These are phyloP conservation scores for Heteractis magnifica DNA, from an alignment of 92 coral and sea anemone genomes.

Conservation along the genomic window DNA sequence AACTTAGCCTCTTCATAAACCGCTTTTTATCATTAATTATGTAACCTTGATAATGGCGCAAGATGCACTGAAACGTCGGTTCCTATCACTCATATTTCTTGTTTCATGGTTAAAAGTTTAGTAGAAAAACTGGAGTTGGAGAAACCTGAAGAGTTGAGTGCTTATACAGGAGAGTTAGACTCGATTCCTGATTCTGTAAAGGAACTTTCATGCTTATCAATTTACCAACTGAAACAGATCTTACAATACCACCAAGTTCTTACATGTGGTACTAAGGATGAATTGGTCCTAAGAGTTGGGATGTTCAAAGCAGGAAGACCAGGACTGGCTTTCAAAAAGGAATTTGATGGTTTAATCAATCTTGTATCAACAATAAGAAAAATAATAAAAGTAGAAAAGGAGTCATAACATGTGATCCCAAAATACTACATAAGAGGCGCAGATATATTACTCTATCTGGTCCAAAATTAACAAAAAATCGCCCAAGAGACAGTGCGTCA, in stretches of 20 bases:
- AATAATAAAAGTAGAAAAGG: no score
- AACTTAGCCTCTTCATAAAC: no score
- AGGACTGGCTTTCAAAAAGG: neutral
- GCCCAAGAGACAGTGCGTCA: slow-evolving; percentile 42
- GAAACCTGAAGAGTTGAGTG: neutral
- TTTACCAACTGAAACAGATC: slow-evolving; percentile 2
- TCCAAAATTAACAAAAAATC: slow-evolving; percentile 16
- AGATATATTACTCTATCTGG: slow-evolving; percentile 7
- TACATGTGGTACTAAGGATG: slow-evolving; percentile 17
- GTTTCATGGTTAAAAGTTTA: no score
- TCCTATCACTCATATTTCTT: no score
- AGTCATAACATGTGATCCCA: neutral
- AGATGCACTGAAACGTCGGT: no score
- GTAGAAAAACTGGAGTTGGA: neutral
- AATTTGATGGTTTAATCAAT: neutral
- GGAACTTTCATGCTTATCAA: neutral
- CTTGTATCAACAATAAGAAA: no score
- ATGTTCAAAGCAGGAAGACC: neutral
- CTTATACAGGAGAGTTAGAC: neutral
- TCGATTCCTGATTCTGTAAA: neutral
- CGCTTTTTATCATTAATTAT: no score
- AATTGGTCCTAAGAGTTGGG: neutral
- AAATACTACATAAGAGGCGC: slow-evolving; percentile 8
- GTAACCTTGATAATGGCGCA: no score
- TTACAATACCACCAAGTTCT: slow-evolving; percentile 28